These are phyloP conservation scores for Sciurus vulgaris DNA, from an alignment of 2,797 vertebrate species.

Conservation along the genomic window DNA sequence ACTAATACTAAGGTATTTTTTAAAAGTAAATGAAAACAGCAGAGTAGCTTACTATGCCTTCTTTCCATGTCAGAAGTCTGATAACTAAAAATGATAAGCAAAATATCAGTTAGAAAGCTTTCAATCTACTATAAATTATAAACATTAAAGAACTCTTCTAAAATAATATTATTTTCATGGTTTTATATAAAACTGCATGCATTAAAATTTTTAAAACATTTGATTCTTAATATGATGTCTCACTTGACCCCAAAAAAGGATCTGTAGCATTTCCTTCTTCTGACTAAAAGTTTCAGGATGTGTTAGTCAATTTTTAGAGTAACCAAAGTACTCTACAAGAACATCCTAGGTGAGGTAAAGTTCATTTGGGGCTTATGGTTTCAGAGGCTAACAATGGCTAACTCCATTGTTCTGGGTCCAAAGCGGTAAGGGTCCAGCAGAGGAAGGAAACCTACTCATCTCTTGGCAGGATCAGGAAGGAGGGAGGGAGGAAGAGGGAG, in stretches of 20 bases:
- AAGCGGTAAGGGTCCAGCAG: too few species aligned
- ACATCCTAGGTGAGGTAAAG: too few species aligned
- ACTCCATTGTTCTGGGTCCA: too few species aligned
- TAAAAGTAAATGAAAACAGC: background rate
- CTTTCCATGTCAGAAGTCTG: background rate
- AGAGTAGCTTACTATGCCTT: background rate
- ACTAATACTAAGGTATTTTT: background rate
- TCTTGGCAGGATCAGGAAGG: too few species aligned
- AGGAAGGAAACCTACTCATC: too few species aligned
- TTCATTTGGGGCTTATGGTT: too few species aligned
- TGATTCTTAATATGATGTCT: background rate
- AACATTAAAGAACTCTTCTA: background rate
- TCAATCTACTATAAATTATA: constrained; percentile 16
- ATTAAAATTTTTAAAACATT: background rate
- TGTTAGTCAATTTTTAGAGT: too few species aligned
- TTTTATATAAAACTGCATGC: background rate
- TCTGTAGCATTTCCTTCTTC: background rate
- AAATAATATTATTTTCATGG: background rate
- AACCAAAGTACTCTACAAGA: too few species aligned
- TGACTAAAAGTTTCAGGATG: background rate
- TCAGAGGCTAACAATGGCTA: too few species aligned
- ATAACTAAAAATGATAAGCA: background rate
- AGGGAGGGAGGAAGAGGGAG: too few species aligned
- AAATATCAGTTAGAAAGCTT: constrained; percentile 33
- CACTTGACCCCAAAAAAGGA: background rate